Evolutionary conservation across 2,797 vertebrate species (phyloP), one percentile per base, ranked within the genome.

Genomic region (Bucorvus abyssinicus): DNA sequence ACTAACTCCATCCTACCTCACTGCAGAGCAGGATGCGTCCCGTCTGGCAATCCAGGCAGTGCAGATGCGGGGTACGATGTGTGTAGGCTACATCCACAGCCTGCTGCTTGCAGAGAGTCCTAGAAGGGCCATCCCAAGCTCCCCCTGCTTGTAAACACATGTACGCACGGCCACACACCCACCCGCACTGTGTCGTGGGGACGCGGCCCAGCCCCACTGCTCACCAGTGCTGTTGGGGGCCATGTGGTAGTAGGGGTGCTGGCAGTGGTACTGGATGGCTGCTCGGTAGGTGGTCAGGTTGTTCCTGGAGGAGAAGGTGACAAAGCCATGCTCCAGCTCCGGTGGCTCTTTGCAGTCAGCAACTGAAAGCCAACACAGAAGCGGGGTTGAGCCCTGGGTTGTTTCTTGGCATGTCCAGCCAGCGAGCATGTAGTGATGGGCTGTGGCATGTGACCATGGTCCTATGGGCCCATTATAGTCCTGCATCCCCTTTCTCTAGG

Each of bases 251-350:
- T 95, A 97, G 30, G 98, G 97, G 22, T 97, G 97, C 73, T 94
- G 97, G 96, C 99, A 99, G 89, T 97, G 96, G 93, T 99, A 99
- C 61, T 79, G 97, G 84, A 99, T 96, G 17, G 94, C 97, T 3
- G 99, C 98, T 29, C 97, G 98, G 91, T 98, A 99, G 17, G 97
- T 97, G 3, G 99, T 99, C 88, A 98, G 98, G 97, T 99, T 99
- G 97, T 95, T 97, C 63, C 93, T 97, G 74, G 97, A 98, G 93
- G 97, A 94, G 93, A 98, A 99, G 84, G 98, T 96, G 94, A 99
- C 76, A 4, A 98, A 96, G 22, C 98, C 99, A 3, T 98, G 97
- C 56, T 98, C 97, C 30, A 98, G 97, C 27, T 90, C 95, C 16
- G 59, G 87, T 0, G 99, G 99, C 5, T 38, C 86, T 84, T 98